Base-by-base conservation (phyloP, 2,113 vertebrate species). In the Herpailurus yagouaroundi region DNA sequence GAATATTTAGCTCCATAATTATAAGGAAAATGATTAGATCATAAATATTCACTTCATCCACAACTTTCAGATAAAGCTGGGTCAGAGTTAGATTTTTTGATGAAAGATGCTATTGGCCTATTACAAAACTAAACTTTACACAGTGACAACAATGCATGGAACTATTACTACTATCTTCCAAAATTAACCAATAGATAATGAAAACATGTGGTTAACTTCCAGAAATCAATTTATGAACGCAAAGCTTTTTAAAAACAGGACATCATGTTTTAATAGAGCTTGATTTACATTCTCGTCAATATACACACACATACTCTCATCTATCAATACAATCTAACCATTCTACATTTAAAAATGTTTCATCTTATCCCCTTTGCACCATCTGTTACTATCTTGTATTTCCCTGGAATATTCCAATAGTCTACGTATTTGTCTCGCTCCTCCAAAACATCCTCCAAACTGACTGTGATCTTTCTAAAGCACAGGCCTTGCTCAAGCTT, bases 41-140 rank as follows among this genome's bases (percentile, higher is more conserved):
- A 87, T 68, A 94, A 83, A 94, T 48, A 80, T 79, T 91, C 79
- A 95, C 27, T 79, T 90, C 73, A 91, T 41, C 80, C 4, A 85
- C 64, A 97, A 94, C 33, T 66, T 89, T 86, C 82, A 89, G 48
- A 92, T 57, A 74, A 36, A 94, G 71, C 18, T 60, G n/a, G 31
- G 13, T 29, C 21, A 16, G 66, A 48, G 38, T 71, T 55, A 66
- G 4, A 63, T 50, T 52, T 80, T 79, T 79, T 89, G 79, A 1
- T 19, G n/a, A 86, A 91, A 7, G 14, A 52, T 69, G 23, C 10
- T 80, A 89, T 16, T 69, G 45, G 38, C 50, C 57, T 77, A 93
- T 21, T 89, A 27, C 9, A 83, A 92, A 96, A 92, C 60, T 96
- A 92, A 95, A 86, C 41, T 93, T 84, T 63, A 83, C 18, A 76